Conservation (phyloP, 1,140 invertebrate species). For the Alviniconcha marisindica region DNA sequence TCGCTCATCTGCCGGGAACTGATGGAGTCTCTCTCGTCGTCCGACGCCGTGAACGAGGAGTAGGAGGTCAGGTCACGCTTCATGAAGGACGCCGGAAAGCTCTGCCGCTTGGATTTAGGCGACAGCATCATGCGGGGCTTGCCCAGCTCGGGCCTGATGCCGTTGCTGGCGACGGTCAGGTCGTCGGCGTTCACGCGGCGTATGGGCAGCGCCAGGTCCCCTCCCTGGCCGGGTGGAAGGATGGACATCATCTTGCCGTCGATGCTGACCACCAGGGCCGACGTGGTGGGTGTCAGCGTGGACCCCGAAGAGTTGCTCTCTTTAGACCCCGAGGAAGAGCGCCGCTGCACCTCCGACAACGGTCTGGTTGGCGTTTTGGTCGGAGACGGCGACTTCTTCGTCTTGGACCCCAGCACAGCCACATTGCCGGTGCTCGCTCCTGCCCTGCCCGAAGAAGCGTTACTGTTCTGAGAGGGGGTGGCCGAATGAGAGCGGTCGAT, state of each 20-base stretch:
- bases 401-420: not conserved
- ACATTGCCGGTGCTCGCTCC: constrained; percentile 21
- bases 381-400: constrained; percentile 38
- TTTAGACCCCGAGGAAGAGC: constrained; percentile 59
- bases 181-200: constrained; percentile 30
- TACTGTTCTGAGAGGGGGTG: constrained; percentile 56
- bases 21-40: constrained; percentile 67
- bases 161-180: constrained; percentile 8
- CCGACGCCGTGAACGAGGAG: constrained; percentile 48
- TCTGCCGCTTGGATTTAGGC: constrained; percentile 28
- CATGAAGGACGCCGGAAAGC: constrained; percentile 30
- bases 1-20: constrained; percentile 66
- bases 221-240: constrained; percentile 49
- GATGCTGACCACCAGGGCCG: constrained; percentile 67
- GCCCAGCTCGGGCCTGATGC: constrained; percentile 6
- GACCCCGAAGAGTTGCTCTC: constrained; percentile 65
- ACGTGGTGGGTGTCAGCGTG: constrained; percentile 61
- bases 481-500: constrained; percentile 52
- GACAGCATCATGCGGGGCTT: constrained; percentile 28
- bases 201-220: constrained; percentile 35
- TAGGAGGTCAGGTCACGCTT: constrained; percentile 29
- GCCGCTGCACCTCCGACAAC: constrained; percentile 43
- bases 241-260: constrained; percentile 71
- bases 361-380: constrained; percentile 47
- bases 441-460: constrained; percentile 43